These are phyloP conservation scores for Lineus longissimus DNA, from an alignment of 1,140 invertebrate species.

Conservation along the genomic window DNA sequence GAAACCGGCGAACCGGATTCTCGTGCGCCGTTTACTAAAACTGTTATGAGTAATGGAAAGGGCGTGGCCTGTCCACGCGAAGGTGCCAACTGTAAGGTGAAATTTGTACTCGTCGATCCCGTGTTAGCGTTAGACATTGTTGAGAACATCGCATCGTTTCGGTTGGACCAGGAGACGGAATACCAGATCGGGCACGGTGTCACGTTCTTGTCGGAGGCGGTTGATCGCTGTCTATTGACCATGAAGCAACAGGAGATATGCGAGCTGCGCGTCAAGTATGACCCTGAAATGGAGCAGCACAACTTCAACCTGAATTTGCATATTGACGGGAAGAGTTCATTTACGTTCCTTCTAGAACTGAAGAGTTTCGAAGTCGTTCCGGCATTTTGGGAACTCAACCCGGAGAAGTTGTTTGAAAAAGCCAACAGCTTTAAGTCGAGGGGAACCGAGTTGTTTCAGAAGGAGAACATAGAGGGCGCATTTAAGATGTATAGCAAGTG, in stretches of 20 bases:
- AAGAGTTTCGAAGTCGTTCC: constrained; percentile 21
- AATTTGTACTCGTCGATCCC: no score
- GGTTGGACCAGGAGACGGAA: constrained; percentile 13
- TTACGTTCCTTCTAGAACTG: constrained; percentile 17
- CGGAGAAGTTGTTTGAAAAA: constrained; percentile 27
- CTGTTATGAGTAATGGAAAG: no score
- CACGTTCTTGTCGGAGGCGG: constrained; percentile 15
- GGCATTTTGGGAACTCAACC: constrained; percentile 19
- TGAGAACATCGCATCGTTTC: no score
- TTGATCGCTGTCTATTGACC: constrained; percentile 21
- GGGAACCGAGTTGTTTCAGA: constrained; percentile 31
- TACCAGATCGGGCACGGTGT: constrained; percentile 25
- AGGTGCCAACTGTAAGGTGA: no score
- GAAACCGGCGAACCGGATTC: no score
- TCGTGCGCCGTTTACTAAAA: no score
- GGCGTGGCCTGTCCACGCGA: no score
- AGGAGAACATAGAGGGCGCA: constrained; percentile 25
- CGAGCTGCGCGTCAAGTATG: constrained; percentile 17
- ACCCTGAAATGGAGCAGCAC: background rate
- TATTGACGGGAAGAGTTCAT: constrained; percentile 6
- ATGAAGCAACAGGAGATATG: constrained; percentile 26
- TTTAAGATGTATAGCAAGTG: constrained; percentile 31
- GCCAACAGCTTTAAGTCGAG: constrained; percentile 30
- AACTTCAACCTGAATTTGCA: constrained; percentile 8
- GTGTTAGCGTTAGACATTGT: no score